A percentile compares a stretch with the other conserved stretches of the same genome.
These are phyloP conservation scores for Neoarius graeffei DNA, from an alignment of 2,113 vertebrate species.

Conservation along the genomic window DNA sequence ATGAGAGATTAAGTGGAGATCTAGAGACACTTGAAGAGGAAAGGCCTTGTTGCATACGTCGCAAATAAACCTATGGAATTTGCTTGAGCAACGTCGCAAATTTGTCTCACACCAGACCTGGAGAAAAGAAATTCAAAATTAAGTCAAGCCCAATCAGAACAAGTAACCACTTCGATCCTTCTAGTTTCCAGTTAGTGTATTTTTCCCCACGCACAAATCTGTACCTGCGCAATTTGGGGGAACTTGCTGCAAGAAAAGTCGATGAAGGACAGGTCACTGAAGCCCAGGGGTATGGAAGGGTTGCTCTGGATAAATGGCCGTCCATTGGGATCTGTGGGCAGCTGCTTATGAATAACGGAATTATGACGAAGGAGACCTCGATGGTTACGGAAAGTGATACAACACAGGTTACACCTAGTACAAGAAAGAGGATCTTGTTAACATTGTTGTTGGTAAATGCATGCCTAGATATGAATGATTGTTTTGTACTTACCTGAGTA, in stretches of 20 bases:
- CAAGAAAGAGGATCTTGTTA: not conserved
- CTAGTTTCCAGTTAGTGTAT: not conserved
- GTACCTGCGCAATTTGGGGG: slow-evolving; percentile 93
- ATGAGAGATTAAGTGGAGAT: slow-evolving; percentile 78
- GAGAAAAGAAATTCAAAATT: not conserved
- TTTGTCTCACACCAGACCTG: slow-evolving; percentile 98
- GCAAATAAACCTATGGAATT: slow-evolving; percentile 91
- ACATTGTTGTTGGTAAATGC: not conserved
- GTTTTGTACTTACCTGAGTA: slow-evolving; percentile 74
- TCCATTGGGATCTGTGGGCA: slow-evolving; percentile 87
- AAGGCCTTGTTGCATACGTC: slow-evolving; percentile 93
- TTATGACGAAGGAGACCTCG: slow-evolving; percentile 92
- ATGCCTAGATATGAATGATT: not conserved
- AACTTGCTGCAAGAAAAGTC: slow-evolving; percentile 98
- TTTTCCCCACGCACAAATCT: not conserved
- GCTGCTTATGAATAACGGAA: slow-evolving; percentile 88
- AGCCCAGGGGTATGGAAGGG: slow-evolving; percentile 92
- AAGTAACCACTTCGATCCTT: not conserved
- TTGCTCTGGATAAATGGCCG: slow-evolving; percentile 98
- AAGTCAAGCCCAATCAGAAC: not conserved
- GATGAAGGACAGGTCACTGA: slow-evolving; percentile 95
- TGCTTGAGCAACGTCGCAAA: slow-evolving; percentile 89
- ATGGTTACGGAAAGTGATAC: slow-evolving; percentile 91
- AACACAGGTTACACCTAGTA: slow-evolving; percentile 90
- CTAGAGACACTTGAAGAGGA: slow-evolving; percentile 85